Conservation (phyloP, 2,888 invertebrate genomes). For the Macaria notata region DNA sequence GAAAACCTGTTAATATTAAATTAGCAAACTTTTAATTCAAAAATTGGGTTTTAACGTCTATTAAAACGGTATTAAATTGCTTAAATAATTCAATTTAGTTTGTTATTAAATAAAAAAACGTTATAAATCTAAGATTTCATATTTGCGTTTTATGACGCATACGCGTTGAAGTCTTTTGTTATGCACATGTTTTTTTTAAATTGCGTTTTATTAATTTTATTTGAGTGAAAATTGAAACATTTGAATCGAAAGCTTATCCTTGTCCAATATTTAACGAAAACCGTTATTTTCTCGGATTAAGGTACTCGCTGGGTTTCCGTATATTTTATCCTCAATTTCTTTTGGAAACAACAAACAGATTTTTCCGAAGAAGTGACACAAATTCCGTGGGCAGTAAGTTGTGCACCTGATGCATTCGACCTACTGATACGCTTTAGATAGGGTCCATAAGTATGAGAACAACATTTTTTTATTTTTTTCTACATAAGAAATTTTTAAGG, state of each 20-base stretch:
- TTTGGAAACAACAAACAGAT: constrained; percentile 17
- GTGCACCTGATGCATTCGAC: background rate
- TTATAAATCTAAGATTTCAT: no score
- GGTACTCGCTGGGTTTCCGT: background rate
- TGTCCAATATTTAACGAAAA: no score
- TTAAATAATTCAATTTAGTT: background rate
- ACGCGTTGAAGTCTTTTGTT: no score
- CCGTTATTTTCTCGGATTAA: no score
- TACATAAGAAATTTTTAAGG: no score
- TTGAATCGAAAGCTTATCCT: no score
- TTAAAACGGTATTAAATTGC: constrained; percentile 8
- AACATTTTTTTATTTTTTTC: no score
- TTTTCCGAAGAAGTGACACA: constrained; percentile 31
- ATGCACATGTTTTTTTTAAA: no score
- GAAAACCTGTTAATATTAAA: constrained; percentile 36
- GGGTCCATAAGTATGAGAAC: background rate
- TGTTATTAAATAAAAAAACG: no score
- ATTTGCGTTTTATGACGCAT: no score
- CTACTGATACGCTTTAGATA: background rate
- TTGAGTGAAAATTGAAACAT: no score
- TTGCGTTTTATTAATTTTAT: no score
- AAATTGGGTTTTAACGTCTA: background rate
- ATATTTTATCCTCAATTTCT: constrained; percentile 30
- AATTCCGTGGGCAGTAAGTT: background rate
- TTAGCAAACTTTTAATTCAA: constrained; percentile 6